Base-by-base conservation (phyloP, 2,113 vertebrate genomes). In the Syrmaticus mikado region DNA sequence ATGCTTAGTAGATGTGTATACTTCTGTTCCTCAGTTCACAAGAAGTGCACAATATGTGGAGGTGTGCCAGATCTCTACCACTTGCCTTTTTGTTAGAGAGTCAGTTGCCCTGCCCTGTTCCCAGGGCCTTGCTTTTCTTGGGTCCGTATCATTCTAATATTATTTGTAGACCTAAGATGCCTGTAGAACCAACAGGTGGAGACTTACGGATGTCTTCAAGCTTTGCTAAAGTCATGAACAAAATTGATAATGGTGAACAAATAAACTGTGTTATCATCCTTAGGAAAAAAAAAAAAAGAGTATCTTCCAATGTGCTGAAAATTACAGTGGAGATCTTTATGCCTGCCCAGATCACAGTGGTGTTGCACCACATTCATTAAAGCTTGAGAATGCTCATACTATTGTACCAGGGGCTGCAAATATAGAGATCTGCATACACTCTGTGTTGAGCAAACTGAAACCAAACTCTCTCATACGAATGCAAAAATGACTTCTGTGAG, bases 21-120 rank as follows among this genome's bases (percentile, higher is more conserved):
- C 41, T 91, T 45, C 34, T 70, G 34, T 60, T 3, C 6, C 5
- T 2, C 4, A 8, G 16, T 8, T 32, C 20, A 36, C 3, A 3
- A 10, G 9, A 19, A 11, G 0, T 7, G 1, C 1, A n/a, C n/a
- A n/a, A n/a, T n/a, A n/a, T 36, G 9, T 21, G 30, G n/a, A 48
- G 28, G 14, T 73, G 36, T 24, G 9, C 17, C 40, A 58, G 43
- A 11, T 82, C 10, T 50, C 41, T n/a, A 2, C 19, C 1, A 0
- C 1, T 2, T 34, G 4, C 15, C 34, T 22, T 46, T 1, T 9
- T 16, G 1, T 3, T 60, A 57, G 16, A 64, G 38, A 13, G 18
- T 27, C 3, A 2, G 32, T 22, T 78, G 19, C 20, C 18, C 10
- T 14, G 0, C 61, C 6, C 18, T 46, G 7, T 76, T 87, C 22